Evolutionary conservation across 2,113 vertebrate genomes (phyloP), one percentile per base, ranked within the genome.

Genomic region (Podocnemis expansa): DNA sequence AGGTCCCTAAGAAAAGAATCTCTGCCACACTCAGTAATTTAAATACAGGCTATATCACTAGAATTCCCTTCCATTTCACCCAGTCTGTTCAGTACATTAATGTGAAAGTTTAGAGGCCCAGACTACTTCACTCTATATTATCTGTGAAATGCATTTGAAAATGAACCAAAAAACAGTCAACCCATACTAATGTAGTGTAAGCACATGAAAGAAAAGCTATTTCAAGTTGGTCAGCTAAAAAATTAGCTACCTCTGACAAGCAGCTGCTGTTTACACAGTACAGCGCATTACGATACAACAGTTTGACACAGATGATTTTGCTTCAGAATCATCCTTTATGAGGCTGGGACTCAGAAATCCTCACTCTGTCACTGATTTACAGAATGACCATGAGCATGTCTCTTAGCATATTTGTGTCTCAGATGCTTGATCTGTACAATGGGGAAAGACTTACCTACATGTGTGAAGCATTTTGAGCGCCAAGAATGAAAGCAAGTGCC

Each of bases 151-250:
- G 27, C 56, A 29, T 58, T 58, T 31, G 29, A 60, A 29, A 60
- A 19, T 52, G 25, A 41, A 54, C 55, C 3, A 34, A 87, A 31
- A 80, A 91, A 78, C 76, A 87, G 47, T 1, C 38, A 14, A 56
- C 56, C 2, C 13, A 3, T 2, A 41, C 0, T 9, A 51, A 31
- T 19, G n/a, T n/a, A n/a, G n/a, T n/a, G n/a, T n/a, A n/a, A 47
- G 31, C 5, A 55, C 38, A 16, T 0, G 10, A 34, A 22, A 67
- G 76, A 58, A 5, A 41, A 58, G 55, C 14, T 45, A 17, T 70
- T 41, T 52, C 34, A 9, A 80, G 63, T 14, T 55, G 38, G 88
- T 79, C 34, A 81, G 41, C 78, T 56, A 51, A 80, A 87, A 75
- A 60, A 2, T 12, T 27, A 63, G 31, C 4, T 4, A 0, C 0